phyloP scores from a whole-genome alignment of 2,888 invertebrate genomes.

The Entomobrya proxima region DNA sequence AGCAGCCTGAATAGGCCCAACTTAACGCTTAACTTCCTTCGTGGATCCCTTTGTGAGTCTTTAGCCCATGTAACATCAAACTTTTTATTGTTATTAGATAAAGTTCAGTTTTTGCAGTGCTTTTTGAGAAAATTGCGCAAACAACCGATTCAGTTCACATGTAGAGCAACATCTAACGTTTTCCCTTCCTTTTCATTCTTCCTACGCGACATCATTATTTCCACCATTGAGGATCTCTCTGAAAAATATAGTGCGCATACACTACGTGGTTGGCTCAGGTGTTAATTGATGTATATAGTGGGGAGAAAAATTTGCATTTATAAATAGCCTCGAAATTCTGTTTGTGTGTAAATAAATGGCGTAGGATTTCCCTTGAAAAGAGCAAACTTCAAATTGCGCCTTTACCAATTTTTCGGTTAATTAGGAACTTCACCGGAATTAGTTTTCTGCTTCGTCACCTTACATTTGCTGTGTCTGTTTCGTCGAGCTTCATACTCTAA shows the following conservation, averaged over 20 bases:
- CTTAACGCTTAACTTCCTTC: conserved; percentile 1
- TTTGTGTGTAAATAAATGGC: conserved; percentile 7
- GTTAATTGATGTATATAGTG: neutral
- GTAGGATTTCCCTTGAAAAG: conserved; percentile 12
- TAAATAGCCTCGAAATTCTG: neutral
- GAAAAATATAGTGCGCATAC: neutral
- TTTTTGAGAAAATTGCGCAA: conserved; percentile 3
- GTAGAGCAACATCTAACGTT: neutral
- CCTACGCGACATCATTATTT: neutral
- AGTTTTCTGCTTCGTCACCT: conserved; percentile 42
- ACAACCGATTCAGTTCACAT: neutral
- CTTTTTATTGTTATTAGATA: neutral
- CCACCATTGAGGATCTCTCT: neutral
- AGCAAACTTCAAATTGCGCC: conserved; percentile 15
- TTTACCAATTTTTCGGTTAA: conserved; percentile 34
- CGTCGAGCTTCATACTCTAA: conserved; percentile 29
- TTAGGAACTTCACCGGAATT: conserved; percentile 41
- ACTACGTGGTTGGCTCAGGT: conserved; percentile 6
- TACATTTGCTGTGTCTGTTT: conserved; percentile 31
- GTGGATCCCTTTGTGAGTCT: neutral
- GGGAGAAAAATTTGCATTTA: neutral
- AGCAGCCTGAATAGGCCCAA: neutral
- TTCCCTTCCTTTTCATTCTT: neutral
- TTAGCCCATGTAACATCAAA: neutral
- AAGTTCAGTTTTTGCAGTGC: neutral